These are phyloP conservation scores for Polydesmus complanatus DNA, from an alignment of 2,888 invertebrate species.

Conservation along the genomic window DNA sequence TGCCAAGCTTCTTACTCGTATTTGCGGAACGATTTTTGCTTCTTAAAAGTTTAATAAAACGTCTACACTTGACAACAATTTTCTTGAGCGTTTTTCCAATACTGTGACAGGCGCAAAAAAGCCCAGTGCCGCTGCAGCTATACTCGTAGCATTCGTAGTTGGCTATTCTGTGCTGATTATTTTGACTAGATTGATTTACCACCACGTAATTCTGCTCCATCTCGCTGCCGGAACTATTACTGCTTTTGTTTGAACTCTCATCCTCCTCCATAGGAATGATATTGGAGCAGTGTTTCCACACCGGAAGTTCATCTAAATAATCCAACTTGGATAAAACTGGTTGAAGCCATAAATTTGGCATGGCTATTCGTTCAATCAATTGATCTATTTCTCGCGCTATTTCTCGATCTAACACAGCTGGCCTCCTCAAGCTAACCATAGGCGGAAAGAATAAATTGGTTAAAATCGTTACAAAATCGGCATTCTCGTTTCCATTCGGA, in stretches of 20 bases:
- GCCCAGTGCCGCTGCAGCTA: neutral
- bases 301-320: constrained; percentile 37
- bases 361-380: constrained; percentile 33
- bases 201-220: neutral
- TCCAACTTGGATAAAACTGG: constrained; percentile 32
- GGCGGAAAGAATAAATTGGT: constrained; percentile 29
- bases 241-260: neutral
- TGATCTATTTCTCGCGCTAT: constrained; percentile 32
- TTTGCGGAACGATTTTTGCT: neutral
- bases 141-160: neutral
- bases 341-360: constrained; percentile 36
- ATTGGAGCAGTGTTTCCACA: constrained; percentile 28
- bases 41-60: neutral
- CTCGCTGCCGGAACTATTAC: neutral
- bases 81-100: neutral
- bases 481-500: constrained; percentile 6
- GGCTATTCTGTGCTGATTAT: neutral
- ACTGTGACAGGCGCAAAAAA: neutral
- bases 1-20: constrained; percentile 1
- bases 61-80: neutral
- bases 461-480: constrained; percentile 29
- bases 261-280: neutral
- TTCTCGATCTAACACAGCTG: constrained; percentile 24
- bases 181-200: neutral
- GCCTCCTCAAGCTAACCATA: constrained; percentile 25